A percentile compares a stretch with the other conserved stretches of the same genome.
These are phyloP conservation scores for Noctua pronuba DNA, from an alignment of 2,888 invertebrate genomes.

Conservation along the genomic window DNA sequence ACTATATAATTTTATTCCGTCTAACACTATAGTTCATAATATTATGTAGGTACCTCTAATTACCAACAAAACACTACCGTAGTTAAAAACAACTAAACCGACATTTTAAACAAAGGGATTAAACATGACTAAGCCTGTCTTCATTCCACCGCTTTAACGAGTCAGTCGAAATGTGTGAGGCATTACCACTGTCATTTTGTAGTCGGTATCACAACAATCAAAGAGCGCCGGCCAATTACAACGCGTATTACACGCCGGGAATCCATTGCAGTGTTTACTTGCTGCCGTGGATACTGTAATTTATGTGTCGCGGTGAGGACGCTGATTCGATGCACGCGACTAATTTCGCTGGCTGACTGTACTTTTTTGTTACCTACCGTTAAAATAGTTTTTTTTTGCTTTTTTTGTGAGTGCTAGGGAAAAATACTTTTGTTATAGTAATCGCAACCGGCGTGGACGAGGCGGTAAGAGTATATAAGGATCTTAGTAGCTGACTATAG, in stretches of 20 bases:
- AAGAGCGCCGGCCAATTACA: slow-evolving; percentile 73
- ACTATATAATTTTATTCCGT: neutral
- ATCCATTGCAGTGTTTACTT: slow-evolving; percentile 70
- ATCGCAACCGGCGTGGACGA: neutral
- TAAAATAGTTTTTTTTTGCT: neutral
- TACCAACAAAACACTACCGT: neutral
- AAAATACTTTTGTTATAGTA: neutral
- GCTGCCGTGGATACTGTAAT: slow-evolving; percentile 70
- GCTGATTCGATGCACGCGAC: slow-evolving; percentile 62
- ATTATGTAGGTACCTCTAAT: neutral
- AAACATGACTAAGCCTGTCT: slow-evolving; percentile 33
- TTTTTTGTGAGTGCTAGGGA: too few species aligned
- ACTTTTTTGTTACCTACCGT: slow-evolving; percentile 4
- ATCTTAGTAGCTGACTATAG: neutral
- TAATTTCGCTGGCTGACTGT: slow-evolving; percentile 45
- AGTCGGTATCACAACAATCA: slow-evolving; percentile 69
- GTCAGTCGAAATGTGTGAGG: slow-evolving; percentile 48
- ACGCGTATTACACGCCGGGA: slow-evolving; percentile 53
- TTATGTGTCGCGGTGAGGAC: slow-evolving; percentile 69
- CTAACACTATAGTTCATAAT: neutral
- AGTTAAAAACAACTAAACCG: neutral
- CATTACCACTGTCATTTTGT: slow-evolving; percentile 70
- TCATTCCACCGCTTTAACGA: slow-evolving; percentile 40
- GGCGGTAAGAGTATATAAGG: neutral
- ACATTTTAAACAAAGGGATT: slow-evolving; percentile 30